phyloP scores from a whole-genome alignment of 92 coral and sea anemone genomes.

The Porites lobata region DNA sequence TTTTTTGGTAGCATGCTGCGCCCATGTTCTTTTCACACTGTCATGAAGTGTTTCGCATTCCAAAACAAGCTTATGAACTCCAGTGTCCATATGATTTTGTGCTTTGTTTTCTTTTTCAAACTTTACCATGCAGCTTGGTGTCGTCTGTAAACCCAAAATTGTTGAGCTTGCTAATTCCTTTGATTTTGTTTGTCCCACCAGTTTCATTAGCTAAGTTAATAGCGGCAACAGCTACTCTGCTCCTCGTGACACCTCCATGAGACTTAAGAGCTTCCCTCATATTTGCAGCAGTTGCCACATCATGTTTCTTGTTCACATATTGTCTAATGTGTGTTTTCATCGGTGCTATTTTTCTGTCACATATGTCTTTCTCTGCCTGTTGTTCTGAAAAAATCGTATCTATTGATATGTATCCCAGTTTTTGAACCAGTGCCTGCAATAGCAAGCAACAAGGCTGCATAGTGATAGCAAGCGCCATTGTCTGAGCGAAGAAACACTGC shows the following conservation, averaged over 20 bases:
- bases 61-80: constrained; percentile 42
- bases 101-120: constrained; percentile 41
- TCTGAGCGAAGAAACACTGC: constrained; percentile 59
- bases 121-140: constrained; percentile 41
- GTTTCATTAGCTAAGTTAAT: constrained; percentile 27
- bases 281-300: constrained; percentile 43
- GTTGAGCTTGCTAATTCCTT: constrained; percentile 56
- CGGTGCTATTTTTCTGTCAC: constrained; percentile 58
- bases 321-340: constrained; percentile 61
- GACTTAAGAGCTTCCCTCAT: constrained; percentile 63
- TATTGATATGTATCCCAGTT: constrained; percentile 11
- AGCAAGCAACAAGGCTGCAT: constrained; percentile 43
- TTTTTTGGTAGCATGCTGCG: background rate
- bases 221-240: constrained; percentile 32
- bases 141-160: constrained; percentile 26
- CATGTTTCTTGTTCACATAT: constrained; percentile 5
- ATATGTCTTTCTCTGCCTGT: constrained; percentile 60
- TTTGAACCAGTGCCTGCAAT: constrained; percentile 34
- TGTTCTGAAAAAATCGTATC: constrained; percentile 64
- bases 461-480: constrained; percentile 60
- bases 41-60: constrained; percentile 58
- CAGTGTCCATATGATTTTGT: constrained; percentile 62
- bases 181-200: background rate
- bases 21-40: constrained; percentile 50
- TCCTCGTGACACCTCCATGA: constrained; percentile 53